A percentile compares a stretch with the other conserved stretches of the same genome.
Evolutionary conservation across 2,888 invertebrate genomes (phyloP).

Genomic region (Diabrotica balteata): DNA sequence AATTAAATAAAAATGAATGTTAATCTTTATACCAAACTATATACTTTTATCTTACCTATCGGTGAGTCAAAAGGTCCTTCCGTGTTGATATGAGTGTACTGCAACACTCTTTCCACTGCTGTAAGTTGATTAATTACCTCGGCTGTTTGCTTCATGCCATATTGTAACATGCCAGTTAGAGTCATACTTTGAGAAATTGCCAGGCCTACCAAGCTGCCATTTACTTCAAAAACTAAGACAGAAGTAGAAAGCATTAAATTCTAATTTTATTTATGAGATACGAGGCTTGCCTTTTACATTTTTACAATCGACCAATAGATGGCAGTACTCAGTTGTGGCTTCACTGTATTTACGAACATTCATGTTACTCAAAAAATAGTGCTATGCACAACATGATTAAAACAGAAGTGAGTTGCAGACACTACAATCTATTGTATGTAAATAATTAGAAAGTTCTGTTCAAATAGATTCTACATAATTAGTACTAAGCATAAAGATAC

Average conservation of each 20-base stretch:
- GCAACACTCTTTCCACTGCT: constrained; percentile 77
- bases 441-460: too few relatives aligned
- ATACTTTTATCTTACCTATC: constrained; percentile 29
- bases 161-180: constrained; percentile 75
- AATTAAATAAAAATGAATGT: constrained; percentile 1
- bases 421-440: too few relatives aligned
- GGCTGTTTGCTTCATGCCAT: constrained; percentile 80
- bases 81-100: constrained; percentile 76
- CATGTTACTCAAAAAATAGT: too few relatives aligned
- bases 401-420: too few relatives aligned
- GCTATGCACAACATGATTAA: too few relatives aligned
- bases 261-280: too few relatives aligned
- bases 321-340: too few relatives aligned
- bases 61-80: constrained; percentile 71
- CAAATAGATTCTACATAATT: too few relatives aligned
- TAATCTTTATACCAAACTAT: background rate
- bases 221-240: constrained; percentile 32
- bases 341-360: too few relatives aligned
- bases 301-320: too few relatives aligned
- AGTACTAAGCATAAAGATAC: too few relatives aligned
- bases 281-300: too few relatives aligned
- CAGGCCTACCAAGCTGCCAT: constrained; percentile 49
- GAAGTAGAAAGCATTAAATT: background rate
- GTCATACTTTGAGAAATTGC: constrained; percentile 44
- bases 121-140: constrained; percentile 79